Evolutionary conservation across 1,140 invertebrate species (phyloP).

Genomic region (Rhyzopertha dominica): DNA sequence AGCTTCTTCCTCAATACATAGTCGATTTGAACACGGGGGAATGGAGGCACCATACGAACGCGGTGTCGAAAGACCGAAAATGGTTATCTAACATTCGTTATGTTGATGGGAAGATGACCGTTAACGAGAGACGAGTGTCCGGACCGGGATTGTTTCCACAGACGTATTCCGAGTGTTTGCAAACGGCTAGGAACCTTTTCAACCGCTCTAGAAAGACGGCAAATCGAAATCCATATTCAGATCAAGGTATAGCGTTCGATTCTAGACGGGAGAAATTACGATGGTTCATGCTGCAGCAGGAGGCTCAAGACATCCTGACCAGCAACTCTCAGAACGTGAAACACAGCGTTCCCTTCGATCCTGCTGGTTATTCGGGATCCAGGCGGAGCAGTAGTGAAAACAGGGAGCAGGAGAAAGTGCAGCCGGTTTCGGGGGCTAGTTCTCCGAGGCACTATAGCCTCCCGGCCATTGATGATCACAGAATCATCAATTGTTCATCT

Average conservation of each 20-base stretch:
- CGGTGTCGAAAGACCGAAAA: constrained; percentile 73
- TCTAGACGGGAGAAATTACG: constrained; percentile 61
- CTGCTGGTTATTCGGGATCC: constrained; percentile 35
- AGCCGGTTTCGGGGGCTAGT: constrained; percentile 30
- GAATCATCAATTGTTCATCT: constrained; percentile 39
- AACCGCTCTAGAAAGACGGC: constrained; percentile 72
- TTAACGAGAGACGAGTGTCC: constrained; percentile 62
- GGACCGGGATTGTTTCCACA: constrained; percentile 64
- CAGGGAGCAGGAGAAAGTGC: constrained; percentile 42
- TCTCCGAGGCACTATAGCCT: constrained; percentile 57
- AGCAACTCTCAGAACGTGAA: constrained; percentile 69
- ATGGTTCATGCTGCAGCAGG: constrained; percentile 81
- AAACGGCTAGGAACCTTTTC: constrained; percentile 73
- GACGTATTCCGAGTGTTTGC: constrained; percentile 68
- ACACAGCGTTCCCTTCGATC: constrained; percentile 69
- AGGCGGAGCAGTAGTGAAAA: constrained; percentile 38
- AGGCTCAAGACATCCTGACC: constrained; percentile 67
- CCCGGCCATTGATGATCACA: constrained; percentile 56
- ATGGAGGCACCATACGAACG: constrained; percentile 80
- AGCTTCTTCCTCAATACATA: constrained; percentile 80
- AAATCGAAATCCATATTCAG: constrained; percentile 64
- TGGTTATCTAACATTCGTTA: constrained; percentile 70
- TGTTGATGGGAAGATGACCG: constrained; percentile 67
- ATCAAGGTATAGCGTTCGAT: constrained; percentile 65
- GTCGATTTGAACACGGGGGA: constrained; percentile 83